Base-by-base conservation (phyloP, 2,113 vertebrate species). In the Piprites chloris region DNA sequence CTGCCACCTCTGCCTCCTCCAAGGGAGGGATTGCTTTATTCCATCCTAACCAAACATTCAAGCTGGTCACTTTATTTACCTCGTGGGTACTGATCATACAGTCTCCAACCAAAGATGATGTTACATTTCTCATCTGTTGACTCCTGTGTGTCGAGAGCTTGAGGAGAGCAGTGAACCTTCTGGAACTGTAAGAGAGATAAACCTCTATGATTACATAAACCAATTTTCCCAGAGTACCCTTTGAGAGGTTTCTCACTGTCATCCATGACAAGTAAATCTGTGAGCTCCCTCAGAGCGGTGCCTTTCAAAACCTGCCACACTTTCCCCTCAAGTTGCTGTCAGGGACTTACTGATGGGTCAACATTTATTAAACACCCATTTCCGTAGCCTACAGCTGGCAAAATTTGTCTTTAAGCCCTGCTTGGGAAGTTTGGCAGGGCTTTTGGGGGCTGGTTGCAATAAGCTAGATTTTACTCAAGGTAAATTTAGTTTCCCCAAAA, bases 71-170 rank as follows among this genome's bases (percentile, higher is more conserved):
- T 80, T 72, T 15, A 44, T 91, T 76, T 85, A 47, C 49, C 46
- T 32, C 0, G 0, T 37, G 56, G 49, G 1, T 83, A 23, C 14
- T 4, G 11, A 49, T 46, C 58, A 28, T 9, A 9, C 18, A 5
- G 8, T 20, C 55, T 55, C 41, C 42, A 44, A 37, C 50, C 72
- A 88, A 67, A 85, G 21, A 22, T 0, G 2, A 47, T 0, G 1
- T 35, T 17, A 24, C 12, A 2, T 89, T 87, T 83, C 75, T 83
- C 23, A 46, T 76, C 78, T 71, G 16, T 58, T 61, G 5, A 9
- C 26, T 95, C 13, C 47, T 23, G 27, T 16, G 37, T 3, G 4
- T 52, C 0, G 1, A 68, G 62, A 42, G 69, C 62, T 77, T 39
- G 11, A 35, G 59, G 62, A 35, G 1, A 82, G 13, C 63, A 77